These are phyloP conservation scores for Trichechus manatus DNA, from an alignment of 2,113 vertebrate genomes.

Conservation along the genomic window DNA sequence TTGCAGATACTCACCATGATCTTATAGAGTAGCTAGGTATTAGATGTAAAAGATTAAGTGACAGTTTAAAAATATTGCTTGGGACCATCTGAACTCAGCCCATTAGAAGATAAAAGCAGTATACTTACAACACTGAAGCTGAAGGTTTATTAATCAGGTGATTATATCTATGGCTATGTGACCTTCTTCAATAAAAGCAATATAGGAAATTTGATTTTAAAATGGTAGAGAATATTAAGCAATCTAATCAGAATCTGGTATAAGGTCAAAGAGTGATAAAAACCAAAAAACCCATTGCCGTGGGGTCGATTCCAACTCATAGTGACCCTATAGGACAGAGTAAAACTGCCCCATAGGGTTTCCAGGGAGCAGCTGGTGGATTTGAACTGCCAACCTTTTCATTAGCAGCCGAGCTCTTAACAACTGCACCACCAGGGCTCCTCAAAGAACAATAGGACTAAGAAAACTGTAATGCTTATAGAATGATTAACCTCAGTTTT, in stretches of 20 bases:
- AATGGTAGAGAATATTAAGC: slow-evolving; percentile 58
- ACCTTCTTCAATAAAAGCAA: slow-evolving; percentile 70
- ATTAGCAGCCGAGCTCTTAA: too few relatives aligned
- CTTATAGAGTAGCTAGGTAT: slow-evolving; percentile 8
- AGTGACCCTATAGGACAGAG: too few relatives aligned
- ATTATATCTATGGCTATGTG: slow-evolving; percentile 67
- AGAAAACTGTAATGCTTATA: slow-evolving; percentile 65
- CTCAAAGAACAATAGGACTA: slow-evolving; percentile 73
- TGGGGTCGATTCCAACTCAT: too few relatives aligned
- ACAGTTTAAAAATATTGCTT: slow-evolving; percentile 62
- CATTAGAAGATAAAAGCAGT: slow-evolving; percentile 61
- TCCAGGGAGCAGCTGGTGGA: too few relatives aligned
- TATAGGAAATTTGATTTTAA: slow-evolving; percentile 67
- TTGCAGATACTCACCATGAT: slow-evolving; percentile 57
- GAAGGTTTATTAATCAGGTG: slow-evolving; percentile 67
- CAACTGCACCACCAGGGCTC: too few relatives aligned
- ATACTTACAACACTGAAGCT: slow-evolving; percentile 42
- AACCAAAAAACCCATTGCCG: too few relatives aligned
- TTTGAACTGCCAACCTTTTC: too few relatives aligned
- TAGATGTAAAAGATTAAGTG: slow-evolving; percentile 63
- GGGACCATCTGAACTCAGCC: slow-evolving; percentile 57
- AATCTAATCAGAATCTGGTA: slow-evolving; percentile 65
- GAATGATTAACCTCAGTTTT: slow-evolving; percentile 69
- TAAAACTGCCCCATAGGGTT: too few relatives aligned
- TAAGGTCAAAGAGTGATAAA: slow-evolving; percentile 3